Percentiles rank a stretch among this genome's conserved stretches.
These are phyloP conservation scores for Phalloptychus januarius DNA, from an alignment of 2,797 vertebrate genomes.

Conservation along the genomic window DNA sequence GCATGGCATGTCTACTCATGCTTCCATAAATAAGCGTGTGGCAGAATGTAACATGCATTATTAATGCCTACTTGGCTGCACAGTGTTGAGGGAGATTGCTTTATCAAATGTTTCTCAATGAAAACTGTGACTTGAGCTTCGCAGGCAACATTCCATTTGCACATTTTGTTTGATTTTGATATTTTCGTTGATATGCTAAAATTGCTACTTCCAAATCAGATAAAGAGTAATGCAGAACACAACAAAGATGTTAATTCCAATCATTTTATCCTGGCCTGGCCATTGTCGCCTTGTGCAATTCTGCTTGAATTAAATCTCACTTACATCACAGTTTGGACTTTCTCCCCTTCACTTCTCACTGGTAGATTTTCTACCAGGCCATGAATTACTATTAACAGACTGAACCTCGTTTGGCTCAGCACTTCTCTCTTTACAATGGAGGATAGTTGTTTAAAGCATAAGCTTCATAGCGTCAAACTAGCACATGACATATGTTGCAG, in stretches of 20 bases:
- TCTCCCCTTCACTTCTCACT: too few species aligned
- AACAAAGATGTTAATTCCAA: background rate
- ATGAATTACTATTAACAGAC: too few species aligned
- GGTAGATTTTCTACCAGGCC: too few species aligned
- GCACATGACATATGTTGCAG: too few species aligned
- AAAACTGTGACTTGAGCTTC: conserved; percentile 31
- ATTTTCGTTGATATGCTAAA: background rate
- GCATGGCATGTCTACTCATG: conserved; percentile 24
- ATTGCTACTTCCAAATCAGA: background rate
- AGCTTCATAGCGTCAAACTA: too few species aligned
- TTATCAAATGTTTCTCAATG: conserved; percentile 61
- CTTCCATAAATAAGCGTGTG: conserved; percentile 60
- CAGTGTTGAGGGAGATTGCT: conserved; percentile 38
- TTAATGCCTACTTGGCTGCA: conserved; percentile 55
- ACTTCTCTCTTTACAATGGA: too few species aligned
- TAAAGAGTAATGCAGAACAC: background rate
- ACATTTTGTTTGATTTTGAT: background rate
- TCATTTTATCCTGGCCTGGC: background rate
- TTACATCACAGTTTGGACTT: too few species aligned
- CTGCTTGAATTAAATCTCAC: too few species aligned
- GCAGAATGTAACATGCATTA: conserved; percentile 63
- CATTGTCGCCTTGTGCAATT: too few species aligned
- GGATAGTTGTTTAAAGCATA: too few species aligned
- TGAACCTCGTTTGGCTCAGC: too few species aligned
- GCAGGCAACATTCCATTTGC: conserved; percentile 17